Evolutionary conservation across 2,888 invertebrate species (phyloP).

Genomic region (Drosophila mercatorum): DNA sequence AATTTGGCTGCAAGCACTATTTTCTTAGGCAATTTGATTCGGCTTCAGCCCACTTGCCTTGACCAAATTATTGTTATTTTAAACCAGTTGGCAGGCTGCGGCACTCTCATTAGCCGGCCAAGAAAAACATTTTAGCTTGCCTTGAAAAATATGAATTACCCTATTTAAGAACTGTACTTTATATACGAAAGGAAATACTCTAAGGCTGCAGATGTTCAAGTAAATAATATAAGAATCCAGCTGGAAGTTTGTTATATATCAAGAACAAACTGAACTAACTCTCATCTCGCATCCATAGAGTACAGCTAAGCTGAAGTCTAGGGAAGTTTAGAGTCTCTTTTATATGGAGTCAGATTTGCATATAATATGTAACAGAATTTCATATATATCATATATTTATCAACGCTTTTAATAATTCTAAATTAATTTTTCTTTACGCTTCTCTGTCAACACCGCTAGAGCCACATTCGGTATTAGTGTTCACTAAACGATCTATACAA

Average conservation of each 20-base stretch:
- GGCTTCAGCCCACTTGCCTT: slow-evolving; percentile 13
- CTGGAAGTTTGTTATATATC: no score
- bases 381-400: no score
- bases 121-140: neutral
- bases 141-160: neutral
- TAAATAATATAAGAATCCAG: no score
- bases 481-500: no score
- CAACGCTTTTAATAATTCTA: no score
- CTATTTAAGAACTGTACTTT: neutral
- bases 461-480: no score
- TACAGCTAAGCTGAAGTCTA: neutral
- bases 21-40: slow-evolving; percentile 34
- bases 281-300: no score
- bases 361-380: no score
- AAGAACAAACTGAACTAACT: no score
- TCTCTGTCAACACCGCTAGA: no score
- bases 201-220: neutral
- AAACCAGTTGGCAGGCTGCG: neutral
- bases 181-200: neutral
- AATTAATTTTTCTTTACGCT: no score
- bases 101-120: slow-evolving; percentile 3
- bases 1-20: slow-evolving; percentile 22
- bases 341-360: no score
- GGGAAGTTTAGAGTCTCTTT: neutral
- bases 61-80: slow-evolving; percentile 1